These are phyloP conservation scores for Hafferia zeledoni DNA, from an alignment of 2,797 vertebrate genomes.

Conservation along the genomic window DNA sequence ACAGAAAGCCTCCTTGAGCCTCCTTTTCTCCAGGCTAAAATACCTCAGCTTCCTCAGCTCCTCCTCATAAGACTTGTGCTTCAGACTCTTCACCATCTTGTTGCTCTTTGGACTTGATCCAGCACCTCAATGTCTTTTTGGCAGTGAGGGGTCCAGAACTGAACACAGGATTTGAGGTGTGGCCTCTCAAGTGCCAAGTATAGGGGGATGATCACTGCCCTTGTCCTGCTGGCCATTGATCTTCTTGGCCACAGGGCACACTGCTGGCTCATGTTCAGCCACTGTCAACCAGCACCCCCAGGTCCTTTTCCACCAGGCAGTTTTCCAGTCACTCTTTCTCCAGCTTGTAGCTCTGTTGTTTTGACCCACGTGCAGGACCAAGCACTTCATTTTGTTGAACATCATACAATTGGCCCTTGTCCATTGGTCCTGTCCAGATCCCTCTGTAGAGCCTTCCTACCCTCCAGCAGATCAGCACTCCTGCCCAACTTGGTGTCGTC, in stretches of 20 bases:
- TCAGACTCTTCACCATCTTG: neutral
- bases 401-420: neutral
- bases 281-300: accelerated
- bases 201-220: neutral
- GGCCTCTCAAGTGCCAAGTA: neutral
- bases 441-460: neutral
- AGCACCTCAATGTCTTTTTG: neutral
- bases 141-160: neutral
- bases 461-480: neutral
- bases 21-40: neutral
- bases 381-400: neutral
- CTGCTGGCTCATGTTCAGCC: neutral
- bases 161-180: neutral
- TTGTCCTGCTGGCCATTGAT: neutral
- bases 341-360: neutral
- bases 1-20: neutral
- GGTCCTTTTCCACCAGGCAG: neutral
- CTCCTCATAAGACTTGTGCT: neutral
- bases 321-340: neutral
- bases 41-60: neutral
- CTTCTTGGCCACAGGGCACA: neutral
- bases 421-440: neutral
- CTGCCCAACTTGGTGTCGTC: neutral
- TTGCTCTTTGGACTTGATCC: neutral
- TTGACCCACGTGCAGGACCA: neutral